A percentile compares a stretch with the other conserved stretches of the same genome.
These are phyloP conservation scores for Hyperoplus immaculatus DNA, from an alignment of 2,797 vertebrate species.

Conservation along the genomic window DNA sequence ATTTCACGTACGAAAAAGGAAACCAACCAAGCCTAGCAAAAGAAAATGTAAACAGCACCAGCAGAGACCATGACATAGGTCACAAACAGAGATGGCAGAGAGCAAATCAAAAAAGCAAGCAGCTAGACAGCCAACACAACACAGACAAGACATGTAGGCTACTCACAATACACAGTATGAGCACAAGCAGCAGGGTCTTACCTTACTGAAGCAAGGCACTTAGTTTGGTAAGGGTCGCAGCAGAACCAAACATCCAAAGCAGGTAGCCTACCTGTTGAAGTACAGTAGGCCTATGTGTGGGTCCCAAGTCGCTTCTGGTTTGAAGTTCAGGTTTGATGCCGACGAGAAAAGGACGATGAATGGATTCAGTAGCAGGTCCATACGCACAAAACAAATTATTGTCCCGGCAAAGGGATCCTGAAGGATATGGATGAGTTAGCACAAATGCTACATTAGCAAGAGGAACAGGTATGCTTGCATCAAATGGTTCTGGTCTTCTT, in stretches of 20 bases:
- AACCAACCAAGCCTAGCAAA: neutral
- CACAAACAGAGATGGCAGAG: neutral
- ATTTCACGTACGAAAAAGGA: neutral
- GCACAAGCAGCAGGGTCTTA: neutral
- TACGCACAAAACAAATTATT: neutral
- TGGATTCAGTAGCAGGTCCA: neutral
- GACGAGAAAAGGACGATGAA: fast-evolving
- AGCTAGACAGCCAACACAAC: constrained; percentile 5
- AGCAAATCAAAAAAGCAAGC: neutral
- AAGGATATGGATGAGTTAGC: neutral
- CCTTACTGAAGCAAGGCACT: neutral
- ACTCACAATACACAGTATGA: neutral
- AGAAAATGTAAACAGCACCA: neutral
- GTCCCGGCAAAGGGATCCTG: neutral
- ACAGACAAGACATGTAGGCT: neutral
- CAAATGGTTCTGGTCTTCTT: neutral
- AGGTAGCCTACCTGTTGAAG: neutral
- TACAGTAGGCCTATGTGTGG: neutral
- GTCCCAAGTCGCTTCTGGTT: neutral
- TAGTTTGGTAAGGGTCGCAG: neutral
- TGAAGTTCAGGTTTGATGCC: neutral
- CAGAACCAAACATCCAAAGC: neutral
- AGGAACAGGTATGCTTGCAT: neutral
- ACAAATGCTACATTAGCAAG: neutral
- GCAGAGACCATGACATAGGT: neutral